A percentile compares a stretch with the other conserved stretches of the same genome.
phyloP scores from a whole-genome alignment of 2,797 vertebrate genomes.

The Lacerta bilineata region DNA sequence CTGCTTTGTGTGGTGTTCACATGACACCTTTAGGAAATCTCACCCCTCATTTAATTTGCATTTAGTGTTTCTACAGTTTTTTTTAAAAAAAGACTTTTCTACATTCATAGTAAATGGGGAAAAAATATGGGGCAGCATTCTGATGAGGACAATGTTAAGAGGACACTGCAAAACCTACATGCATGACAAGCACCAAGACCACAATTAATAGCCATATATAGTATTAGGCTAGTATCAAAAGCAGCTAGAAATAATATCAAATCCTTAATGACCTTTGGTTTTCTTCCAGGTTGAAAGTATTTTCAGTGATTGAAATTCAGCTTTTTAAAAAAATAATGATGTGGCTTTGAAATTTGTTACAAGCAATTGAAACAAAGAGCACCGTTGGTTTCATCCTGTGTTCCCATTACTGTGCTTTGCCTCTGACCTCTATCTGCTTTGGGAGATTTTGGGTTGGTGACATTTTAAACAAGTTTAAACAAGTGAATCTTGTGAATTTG shows the following conservation, averaged over 20 bases:
- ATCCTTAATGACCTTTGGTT: background rate
- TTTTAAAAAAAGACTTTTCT: no score
- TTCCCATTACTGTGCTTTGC: background rate
- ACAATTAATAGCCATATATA: background rate
- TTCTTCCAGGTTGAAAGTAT: background rate
- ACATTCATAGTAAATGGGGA: no score
- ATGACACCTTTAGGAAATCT: no score
- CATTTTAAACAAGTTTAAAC: background rate
- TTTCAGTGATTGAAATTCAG: constrained; percentile 23
- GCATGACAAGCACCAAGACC: no score
- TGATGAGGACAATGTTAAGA: no score
- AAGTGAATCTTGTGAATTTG: background rate
- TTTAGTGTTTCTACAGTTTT: no score
- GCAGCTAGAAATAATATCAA: constrained; percentile 14
- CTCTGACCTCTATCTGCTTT: background rate
- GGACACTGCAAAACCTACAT: no score
- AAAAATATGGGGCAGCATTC: no score
- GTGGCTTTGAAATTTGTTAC: no score
- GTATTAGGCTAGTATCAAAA: constrained; percentile 18
- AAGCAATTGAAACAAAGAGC: background rate
- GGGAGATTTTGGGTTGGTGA: background rate
- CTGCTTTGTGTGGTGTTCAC: no score
- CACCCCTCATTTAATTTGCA: no score
- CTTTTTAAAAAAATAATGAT: background rate
- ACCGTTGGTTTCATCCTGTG: background rate